Percentiles rank a stretch among this genome's conserved stretches.
These are phyloP conservation scores for Cygnus atratus DNA, from an alignment of 2,113 vertebrate genomes.

Conservation along the genomic window DNA sequence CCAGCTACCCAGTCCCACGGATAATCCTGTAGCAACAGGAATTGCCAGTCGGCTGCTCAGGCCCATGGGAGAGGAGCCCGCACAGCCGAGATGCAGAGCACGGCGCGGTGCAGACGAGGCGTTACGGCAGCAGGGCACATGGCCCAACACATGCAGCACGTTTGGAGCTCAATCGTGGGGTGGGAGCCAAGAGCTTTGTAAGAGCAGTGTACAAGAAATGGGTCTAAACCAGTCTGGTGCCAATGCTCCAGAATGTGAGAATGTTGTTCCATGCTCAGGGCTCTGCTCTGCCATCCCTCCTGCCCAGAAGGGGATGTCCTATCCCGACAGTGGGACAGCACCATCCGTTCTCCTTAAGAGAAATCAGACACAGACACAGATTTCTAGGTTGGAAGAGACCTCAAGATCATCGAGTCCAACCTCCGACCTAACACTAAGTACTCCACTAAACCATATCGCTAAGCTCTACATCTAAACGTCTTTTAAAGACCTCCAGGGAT, in stretches of 20 bases:
- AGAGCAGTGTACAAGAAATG: not conserved
- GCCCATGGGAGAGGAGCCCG: not conserved
- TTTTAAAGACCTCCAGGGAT: too few species aligned
- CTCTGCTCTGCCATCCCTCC: not conserved
- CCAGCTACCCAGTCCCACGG: not conserved
- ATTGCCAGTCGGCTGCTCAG: not conserved
- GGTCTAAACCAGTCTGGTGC: not conserved
- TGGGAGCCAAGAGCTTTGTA: not conserved
- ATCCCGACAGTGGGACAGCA: not conserved
- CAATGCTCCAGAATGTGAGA: not conserved
- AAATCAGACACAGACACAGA: too few species aligned
- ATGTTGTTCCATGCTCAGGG: not conserved
- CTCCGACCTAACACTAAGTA: too few species aligned
- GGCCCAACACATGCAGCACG: rapidly evolving
- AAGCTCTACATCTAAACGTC: too few species aligned
- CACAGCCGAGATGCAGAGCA: not conserved
- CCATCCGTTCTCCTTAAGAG: not conserved
- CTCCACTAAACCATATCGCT: too few species aligned
- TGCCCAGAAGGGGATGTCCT: not conserved
- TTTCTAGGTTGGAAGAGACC: too few species aligned
- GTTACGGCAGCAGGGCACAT: not conserved
- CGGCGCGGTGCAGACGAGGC: not conserved
- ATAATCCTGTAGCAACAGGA: not conserved
- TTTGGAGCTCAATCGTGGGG: not conserved
- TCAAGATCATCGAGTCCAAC: too few species aligned